Conservation (phyloP, 1,140 invertebrate species). For the Drosophila sp. region DNA sequence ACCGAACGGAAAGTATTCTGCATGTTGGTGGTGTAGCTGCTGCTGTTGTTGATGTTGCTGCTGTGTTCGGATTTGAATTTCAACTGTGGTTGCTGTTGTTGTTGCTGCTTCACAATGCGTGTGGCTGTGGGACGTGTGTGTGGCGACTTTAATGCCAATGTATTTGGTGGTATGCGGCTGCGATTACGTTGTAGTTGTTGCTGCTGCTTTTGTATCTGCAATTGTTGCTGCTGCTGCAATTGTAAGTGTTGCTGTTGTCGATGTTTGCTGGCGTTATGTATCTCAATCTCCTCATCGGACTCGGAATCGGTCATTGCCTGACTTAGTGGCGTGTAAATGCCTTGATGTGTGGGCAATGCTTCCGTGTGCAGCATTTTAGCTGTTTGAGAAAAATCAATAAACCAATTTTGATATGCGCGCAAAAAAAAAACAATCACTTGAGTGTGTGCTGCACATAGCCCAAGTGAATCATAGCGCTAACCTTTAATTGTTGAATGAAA, state of each 20-base stretch:
- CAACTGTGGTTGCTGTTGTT: conserved; percentile 25
- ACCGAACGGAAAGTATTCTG: conserved; percentile 85
- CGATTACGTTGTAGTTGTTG: conserved; percentile 76
- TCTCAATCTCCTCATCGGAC: conserved; percentile 90
- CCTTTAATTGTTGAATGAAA: conserved; percentile 59
- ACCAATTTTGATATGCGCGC: not conserved
- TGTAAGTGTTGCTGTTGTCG: conserved; percentile 59
- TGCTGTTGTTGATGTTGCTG: conserved; percentile 34
- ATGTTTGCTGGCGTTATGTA: conserved; percentile 82
- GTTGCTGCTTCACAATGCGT: conserved; percentile 40
- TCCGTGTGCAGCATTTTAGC: conserved; percentile 84
- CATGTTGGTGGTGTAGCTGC: conserved; percentile 76
- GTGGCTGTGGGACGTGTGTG: conserved; percentile 62
- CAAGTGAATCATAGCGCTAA: conserved; percentile 4
- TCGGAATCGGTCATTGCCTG: conserved; percentile 91
- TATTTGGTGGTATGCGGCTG: conserved; percentile 68
- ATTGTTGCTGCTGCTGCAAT: conserved; percentile 33
- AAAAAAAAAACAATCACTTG: not conserved
- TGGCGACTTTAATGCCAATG: conserved; percentile 59
- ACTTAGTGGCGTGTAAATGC: conserved; percentile 89
- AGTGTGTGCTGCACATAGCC: not conserved
- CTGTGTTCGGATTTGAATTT: conserved; percentile 51
- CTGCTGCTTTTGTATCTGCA: conserved; percentile 29
- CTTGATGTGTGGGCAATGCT: conserved; percentile 84
- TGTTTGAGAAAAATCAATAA: conserved; percentile 70